Conservation (phyloP, 2,797 vertebrate species). For the Picus viridis region DNA sequence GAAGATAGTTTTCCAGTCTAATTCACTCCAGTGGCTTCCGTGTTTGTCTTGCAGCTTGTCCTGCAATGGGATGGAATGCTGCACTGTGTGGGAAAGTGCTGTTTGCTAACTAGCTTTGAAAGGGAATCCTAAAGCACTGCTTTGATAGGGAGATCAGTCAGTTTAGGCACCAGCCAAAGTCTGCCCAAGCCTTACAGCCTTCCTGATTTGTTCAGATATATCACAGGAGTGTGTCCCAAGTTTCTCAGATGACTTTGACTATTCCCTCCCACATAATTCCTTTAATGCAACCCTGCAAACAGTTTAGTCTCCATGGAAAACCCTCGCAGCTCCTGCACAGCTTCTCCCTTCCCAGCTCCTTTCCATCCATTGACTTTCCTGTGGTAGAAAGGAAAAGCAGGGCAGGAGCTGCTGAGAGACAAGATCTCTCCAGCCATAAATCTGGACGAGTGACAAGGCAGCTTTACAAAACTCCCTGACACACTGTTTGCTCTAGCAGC, state of each 20-base stretch:
- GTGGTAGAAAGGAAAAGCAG: not conserved
- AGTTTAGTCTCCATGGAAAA: not conserved
- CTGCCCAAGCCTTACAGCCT: not conserved
- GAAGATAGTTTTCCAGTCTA: conserved; percentile 56
- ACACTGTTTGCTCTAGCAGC: conserved; percentile 34
- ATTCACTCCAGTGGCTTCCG: not conserved
- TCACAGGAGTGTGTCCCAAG: not conserved
- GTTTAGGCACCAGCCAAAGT: not conserved
- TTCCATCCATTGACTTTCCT: not conserved
- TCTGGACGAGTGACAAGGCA: not conserved
- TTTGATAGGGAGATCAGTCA: not conserved
- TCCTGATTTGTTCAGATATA: not conserved
- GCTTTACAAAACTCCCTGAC: conserved; percentile 37
- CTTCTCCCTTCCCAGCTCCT: not conserved
- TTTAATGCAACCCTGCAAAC: not conserved
- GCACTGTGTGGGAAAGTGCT: conserved; percentile 5
- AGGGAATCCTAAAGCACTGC: not conserved
- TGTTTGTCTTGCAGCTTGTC: conserved; percentile 52
- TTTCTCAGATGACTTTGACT: conserved; percentile 3
- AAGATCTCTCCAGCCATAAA: not conserved
- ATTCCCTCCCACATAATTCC: not conserved
- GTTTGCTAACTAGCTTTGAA: not conserved
- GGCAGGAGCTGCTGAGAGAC: not conserved
- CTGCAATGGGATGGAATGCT: conserved; percentile 18
- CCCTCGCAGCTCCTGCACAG: not conserved